phyloP scores from a whole-genome alignment of 1,140 invertebrate genomes.

The Sitodiplosis mosellana region DNA sequence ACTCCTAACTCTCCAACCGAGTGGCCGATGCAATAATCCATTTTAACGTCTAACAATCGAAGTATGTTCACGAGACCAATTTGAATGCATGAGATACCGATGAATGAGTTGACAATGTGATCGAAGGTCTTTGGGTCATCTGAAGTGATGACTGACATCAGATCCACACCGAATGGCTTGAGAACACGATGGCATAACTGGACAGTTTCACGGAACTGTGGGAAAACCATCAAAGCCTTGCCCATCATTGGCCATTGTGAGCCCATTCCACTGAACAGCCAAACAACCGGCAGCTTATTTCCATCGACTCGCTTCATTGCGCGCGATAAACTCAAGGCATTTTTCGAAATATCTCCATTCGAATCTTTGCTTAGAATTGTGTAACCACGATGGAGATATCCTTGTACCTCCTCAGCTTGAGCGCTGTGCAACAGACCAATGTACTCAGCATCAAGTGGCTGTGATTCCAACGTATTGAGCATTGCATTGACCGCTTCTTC shows the following conservation, averaged over 20 bases:
- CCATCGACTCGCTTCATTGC: constrained; percentile 38
- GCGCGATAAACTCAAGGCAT: constrained; percentile 20
- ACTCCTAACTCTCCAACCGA: constrained; percentile 82
- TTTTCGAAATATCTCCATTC: constrained; percentile 18
- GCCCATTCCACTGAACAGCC: constrained; percentile 82
- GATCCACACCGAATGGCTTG: constrained; percentile 51
- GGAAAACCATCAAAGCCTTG: constrained; percentile 37
- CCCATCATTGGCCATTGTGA: constrained; percentile 79
- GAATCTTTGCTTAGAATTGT: constrained; percentile 29
- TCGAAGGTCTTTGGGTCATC: constrained; percentile 55
- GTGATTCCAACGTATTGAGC: constrained; percentile 40
- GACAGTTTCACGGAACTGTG: constrained; percentile 53
- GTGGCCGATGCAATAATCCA: constrained; percentile 72
- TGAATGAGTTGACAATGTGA: constrained; percentile 72
- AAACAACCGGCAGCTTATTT: constrained; percentile 53
- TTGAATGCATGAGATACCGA: constrained; percentile 79
- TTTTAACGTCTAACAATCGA: constrained; percentile 46
- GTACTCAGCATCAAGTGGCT: constrained; percentile 34
- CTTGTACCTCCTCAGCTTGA: constrained; percentile 34
- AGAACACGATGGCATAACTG: constrained; percentile 50
- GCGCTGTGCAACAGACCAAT: constrained; percentile 32
- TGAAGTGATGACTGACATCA: constrained; percentile 63
- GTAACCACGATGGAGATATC: constrained; percentile 36
- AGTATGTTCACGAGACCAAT: constrained; percentile 69
- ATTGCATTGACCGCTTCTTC: constrained; percentile 46